phyloP scores from a whole-genome alignment of 1,140 invertebrate species.

The Drosophila persimilis region DNA sequence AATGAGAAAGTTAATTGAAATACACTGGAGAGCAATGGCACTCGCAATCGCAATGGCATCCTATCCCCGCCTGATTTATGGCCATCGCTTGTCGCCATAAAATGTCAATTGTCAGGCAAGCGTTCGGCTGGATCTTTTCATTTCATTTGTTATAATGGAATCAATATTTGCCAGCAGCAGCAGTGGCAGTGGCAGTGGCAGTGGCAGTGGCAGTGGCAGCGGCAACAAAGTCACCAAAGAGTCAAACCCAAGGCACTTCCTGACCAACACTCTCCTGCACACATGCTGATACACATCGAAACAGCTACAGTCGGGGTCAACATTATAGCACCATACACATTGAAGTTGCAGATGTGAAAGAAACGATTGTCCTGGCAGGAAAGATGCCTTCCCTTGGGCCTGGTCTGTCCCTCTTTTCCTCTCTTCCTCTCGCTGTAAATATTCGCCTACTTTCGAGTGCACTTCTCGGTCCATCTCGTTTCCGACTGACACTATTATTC shows the following conservation, averaged over 20 bases:
- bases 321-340: neutral
- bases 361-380: no score
- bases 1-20: slow-evolving; percentile 52
- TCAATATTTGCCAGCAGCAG: slow-evolving; percentile 67
- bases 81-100: slow-evolving; percentile 23
- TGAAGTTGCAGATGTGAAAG: no score
- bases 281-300: slow-evolving; percentile 20
- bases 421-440: neutral
- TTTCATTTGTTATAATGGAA: slow-evolving; percentile 65
- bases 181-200: slow-evolving; percentile 6
- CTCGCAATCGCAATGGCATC: no score
- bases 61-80: slow-evolving; percentile 27
- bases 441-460: neutral
- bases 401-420: no score
- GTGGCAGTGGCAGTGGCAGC: neutral
- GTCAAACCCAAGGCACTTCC: slow-evolving; percentile 47
- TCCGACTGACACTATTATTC: neutral
- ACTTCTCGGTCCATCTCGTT: no score
- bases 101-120: slow-evolving; percentile 17
- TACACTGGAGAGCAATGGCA: neutral
- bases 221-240: slow-evolving; percentile 16
- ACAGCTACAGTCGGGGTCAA: slow-evolving; percentile 5
- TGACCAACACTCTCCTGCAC: slow-evolving; percentile 22
- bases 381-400: no score
- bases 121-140: slow-evolving; percentile 45